Base-by-base conservation (phyloP, 2,113 vertebrate genomes). In the Colossoma macropomum region DNA sequence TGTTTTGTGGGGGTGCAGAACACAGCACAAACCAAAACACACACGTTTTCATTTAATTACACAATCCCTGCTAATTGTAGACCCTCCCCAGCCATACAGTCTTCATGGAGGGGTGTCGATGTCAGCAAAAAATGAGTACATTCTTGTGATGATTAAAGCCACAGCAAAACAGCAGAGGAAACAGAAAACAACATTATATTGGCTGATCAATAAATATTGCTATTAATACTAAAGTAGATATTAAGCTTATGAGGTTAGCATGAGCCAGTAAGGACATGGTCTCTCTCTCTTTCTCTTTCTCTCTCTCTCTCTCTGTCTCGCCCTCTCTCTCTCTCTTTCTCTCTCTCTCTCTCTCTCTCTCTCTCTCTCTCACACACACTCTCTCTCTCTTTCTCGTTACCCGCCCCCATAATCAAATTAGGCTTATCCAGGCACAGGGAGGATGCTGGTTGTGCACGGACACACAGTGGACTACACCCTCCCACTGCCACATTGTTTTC, bases 401-500 rank as follows among this genome's bases (percentile, higher is more conserved):
- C 83, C 66, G 10, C 80, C 83, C 78, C 71, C 83, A 86, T 91
- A 93, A 93, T 92, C 86, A 91, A 91, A 91, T 94, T 89, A 91
- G 90, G 82, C 89, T 88, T 87, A 89, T 89, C 83, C 88, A 90
- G 90, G 88, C 86, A 90, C 59, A 90, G 88, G 86, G 88, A 90
- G 89, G 86, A 85, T 85, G 85, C 79, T 80, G 82, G 86, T 77
- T 86, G 38, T 77, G 84, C 75, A 84, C 88, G 88, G 86, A 89
- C 89, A 81, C 86, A 85, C 88, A 89, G 86, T 81, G 88, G 90
- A 88, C 90, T 90, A 93, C 92, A 90, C 92, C 92, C 91, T 92
- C 89, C 90, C 89, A 91, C 89, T 92, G 91, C 91, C 90, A 91
- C 92, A 76, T 79, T 92, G 89, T 90, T 92, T 93, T 92, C 88